Conservation (phyloP, 2,113 vertebrate species). For the Manacus vitellinus region DNA sequence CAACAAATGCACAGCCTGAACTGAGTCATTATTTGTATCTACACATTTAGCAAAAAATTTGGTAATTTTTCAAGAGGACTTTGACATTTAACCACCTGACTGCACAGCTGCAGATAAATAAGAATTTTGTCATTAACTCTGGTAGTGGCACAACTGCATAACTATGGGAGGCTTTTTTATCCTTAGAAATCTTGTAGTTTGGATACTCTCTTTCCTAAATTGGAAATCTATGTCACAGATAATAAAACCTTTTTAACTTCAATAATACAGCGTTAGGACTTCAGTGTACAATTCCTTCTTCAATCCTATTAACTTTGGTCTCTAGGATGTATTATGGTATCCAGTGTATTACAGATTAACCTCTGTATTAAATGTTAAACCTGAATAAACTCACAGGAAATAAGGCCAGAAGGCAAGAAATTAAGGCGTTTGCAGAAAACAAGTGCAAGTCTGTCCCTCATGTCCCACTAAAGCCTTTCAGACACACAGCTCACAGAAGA, state of each 20-base stretch:
- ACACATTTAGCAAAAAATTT: not conserved
- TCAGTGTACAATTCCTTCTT: not conserved
- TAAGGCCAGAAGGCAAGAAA: not conserved
- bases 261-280: not conserved
- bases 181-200: not conserved
- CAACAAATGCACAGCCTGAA: not conserved
- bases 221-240: not conserved
- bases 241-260: not conserved
- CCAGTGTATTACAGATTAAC: not conserved
- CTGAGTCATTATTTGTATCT: not conserved
- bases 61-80: not conserved
- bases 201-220: not conserved
- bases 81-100: not conserved
- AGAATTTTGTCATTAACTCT: not conserved
- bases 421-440: not conserved
- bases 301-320: not conserved
- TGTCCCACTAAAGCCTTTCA: not conserved
- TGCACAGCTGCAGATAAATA: not conserved
- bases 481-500: not conserved
- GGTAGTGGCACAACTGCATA: not conserved
- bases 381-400: not conserved
- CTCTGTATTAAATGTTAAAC: not conserved
- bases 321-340: not conserved
- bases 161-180: not conserved
- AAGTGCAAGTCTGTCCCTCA: not conserved